Percentiles rank a stretch among this genome's conserved stretches.
Evolutionary conservation across 1,140 invertebrate genomes (phyloP).

Genomic region (Rhyzopertha dominica): DNA sequence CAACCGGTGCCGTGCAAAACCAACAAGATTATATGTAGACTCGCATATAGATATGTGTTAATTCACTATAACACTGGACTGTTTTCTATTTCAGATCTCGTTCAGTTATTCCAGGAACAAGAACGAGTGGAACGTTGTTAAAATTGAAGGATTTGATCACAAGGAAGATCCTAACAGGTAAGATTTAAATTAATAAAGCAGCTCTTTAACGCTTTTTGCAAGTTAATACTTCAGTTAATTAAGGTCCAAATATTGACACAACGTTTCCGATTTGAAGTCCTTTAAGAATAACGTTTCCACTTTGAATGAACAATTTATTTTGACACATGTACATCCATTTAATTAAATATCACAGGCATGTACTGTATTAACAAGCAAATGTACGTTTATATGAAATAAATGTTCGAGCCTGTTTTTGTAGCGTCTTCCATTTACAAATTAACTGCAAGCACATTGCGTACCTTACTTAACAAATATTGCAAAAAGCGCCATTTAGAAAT

Average conservation of each 20-base stretch:
- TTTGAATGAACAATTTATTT: constrained; percentile 11
- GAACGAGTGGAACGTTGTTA: constrained; percentile 83
- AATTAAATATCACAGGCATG: constrained; percentile 12
- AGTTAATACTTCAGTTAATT: constrained; percentile 8
- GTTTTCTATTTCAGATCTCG: constrained; percentile 66
- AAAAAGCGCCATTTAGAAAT: no score
- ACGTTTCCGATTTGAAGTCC: background rate
- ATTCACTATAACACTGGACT: background rate
- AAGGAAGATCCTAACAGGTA: constrained; percentile 87
- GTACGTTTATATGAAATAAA: no score
- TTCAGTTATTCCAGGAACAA: constrained; percentile 86
- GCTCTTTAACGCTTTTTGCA: constrained; percentile 6
- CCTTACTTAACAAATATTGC: no score
- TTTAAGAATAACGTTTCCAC: background rate
- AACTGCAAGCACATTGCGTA: no score
- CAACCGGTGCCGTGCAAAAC: no score
- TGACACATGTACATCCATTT: constrained; percentile 12
- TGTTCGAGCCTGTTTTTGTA: no score
- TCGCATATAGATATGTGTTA: no score
- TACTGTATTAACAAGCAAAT: no score
- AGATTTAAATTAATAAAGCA: constrained; percentile 25
- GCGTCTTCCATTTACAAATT: no score
- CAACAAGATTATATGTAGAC: no score
- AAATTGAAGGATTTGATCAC: constrained; percentile 78
- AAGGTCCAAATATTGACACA: background rate